Percentiles rank a stretch among this genome's conserved stretches.
Conservation (phyloP, 2,113 vertebrate genomes). For the Jacana jacana region DNA sequence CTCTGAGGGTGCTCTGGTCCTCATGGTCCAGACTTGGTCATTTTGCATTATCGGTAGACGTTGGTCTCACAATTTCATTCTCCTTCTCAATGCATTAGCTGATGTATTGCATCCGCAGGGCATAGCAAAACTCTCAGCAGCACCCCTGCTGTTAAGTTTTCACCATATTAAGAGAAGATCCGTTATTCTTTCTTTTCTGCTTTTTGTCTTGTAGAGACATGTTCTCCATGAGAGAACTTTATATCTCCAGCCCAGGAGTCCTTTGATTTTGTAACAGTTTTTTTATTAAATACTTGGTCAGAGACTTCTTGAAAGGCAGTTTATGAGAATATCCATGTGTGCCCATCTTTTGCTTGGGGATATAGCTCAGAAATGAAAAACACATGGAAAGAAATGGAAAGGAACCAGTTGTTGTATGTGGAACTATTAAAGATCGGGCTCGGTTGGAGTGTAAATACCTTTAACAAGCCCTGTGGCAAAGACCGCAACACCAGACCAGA, state of each 20-base stretch:
- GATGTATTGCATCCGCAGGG: neutral
- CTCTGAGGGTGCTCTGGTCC: neutral
- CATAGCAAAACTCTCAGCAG: neutral
- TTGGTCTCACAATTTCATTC: neutral
- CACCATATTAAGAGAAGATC: slow-evolving; percentile 3
- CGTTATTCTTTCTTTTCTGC: neutral
- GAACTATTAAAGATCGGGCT: neutral
- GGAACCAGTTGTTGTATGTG: neutral
- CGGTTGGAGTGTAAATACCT: neutral
- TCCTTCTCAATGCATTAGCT: neutral
- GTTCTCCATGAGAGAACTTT: neutral
- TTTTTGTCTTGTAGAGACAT: slow-evolving; percentile 26
- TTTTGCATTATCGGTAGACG: neutral
- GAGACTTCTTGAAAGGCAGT: slow-evolving; percentile 11
- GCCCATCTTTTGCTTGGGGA: neutral
- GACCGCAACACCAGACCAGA: neutral
- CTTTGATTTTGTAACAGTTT: neutral
- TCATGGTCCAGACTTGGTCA: neutral
- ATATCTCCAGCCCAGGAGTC: neutral
- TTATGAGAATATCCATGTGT: neutral
- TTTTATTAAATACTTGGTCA: neutral
- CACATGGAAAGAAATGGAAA: neutral
- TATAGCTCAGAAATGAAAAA: slow-evolving; percentile 16
- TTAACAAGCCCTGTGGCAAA: neutral
- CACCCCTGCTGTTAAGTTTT: slow-evolving; percentile 24